These are phyloP conservation scores for Bubo bubo DNA, from an alignment of 2,113 vertebrate genomes.

Conservation along the genomic window DNA sequence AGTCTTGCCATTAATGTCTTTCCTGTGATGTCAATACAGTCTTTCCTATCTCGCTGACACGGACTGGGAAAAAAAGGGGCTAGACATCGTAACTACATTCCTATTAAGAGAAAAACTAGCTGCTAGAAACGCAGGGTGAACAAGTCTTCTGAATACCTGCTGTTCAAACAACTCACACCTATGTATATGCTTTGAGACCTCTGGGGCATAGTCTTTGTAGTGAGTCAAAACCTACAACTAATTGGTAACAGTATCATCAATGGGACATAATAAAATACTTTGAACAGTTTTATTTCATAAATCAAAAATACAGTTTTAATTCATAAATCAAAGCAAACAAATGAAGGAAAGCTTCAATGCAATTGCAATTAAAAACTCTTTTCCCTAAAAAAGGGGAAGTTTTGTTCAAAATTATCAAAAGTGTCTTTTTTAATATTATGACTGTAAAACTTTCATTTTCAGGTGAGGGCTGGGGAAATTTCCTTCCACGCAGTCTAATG, in stretches of 20 bases:
- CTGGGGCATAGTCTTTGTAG: not conserved
- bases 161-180: not conserved
- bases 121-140: not conserved
- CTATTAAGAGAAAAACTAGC: not conserved
- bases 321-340: not conserved
- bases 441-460: not conserved
- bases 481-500: not conserved
- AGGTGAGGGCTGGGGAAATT: not conserved
- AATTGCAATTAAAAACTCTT: not conserved
- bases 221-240: not conserved
- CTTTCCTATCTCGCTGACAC: not conserved
- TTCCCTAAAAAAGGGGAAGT: not conserved
- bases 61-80: not conserved
- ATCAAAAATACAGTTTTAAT: not conserved
- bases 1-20: not conserved
- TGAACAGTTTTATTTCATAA: not conserved
- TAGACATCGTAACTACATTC: not conserved
- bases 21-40: no score
- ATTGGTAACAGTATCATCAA: not conserved
- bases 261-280: not conserved
- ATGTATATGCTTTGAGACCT: not conserved
- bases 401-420: not conserved
- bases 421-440: not conserved
- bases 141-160: not conserved
- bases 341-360: not conserved